A percentile compares a stretch with the other conserved stretches of the same genome.
These are phyloP conservation scores for Muscicapa striata DNA, from an alignment of 2,797 vertebrate genomes.

Conservation along the genomic window DNA sequence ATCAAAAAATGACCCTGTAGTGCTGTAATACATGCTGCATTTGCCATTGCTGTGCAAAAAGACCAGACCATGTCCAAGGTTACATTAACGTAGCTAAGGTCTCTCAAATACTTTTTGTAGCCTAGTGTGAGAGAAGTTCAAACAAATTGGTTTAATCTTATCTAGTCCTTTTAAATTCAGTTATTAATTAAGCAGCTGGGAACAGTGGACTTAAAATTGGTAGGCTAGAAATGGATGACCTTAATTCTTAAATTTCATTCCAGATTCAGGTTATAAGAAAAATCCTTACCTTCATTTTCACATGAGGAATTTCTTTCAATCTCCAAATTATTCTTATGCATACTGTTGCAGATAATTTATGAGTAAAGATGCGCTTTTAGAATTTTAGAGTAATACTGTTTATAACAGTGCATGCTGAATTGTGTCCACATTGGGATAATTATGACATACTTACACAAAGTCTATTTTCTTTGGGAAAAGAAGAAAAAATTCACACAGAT, in stretches of 20 bases:
- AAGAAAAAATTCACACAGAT: background rate
- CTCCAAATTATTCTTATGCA: background rate
- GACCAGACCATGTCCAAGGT: background rate
- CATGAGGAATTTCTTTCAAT: background rate
- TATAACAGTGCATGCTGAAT: background rate
- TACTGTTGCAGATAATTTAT: background rate
- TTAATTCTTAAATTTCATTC: background rate
- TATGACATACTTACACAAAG: background rate
- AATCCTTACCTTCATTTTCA: background rate
- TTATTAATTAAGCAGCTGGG: background rate
- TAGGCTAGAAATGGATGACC: background rate
- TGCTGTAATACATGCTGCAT: fast-evolving
- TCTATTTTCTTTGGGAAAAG: background rate
- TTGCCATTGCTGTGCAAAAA: background rate
- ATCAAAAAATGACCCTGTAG: background rate
- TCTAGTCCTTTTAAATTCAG: background rate
- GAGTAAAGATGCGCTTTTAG: background rate
- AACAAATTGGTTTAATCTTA: background rate
- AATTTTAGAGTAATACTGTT: background rate
- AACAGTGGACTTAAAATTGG: background rate
- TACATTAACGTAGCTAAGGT: background rate
- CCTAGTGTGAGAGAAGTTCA: background rate
- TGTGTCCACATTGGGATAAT: background rate
- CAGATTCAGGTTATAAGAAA: background rate
- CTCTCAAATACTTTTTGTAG: background rate